Conservation (phyloP, 2,113 vertebrate species). For the Stegastes partitus region DNA sequence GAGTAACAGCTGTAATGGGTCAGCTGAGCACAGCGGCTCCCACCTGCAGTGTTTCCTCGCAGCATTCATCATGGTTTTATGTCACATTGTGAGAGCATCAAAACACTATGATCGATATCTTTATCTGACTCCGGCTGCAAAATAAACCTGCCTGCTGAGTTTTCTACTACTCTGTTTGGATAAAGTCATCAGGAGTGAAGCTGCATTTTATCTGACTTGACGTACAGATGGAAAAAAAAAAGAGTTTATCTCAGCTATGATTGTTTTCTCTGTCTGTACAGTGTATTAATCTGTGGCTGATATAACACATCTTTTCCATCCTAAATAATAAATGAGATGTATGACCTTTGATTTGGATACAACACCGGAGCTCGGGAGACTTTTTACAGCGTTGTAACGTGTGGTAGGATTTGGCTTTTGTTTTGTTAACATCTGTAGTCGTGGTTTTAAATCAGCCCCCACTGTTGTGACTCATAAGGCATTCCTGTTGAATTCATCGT, state of each 20-base stretch:
- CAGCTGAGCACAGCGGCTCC: constrained; percentile 14
- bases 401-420: constrained; percentile 52
- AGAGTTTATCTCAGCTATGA: constrained; percentile 20
- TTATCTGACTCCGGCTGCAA: background rate
- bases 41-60: constrained; percentile 1
- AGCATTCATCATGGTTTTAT: constrained; percentile 14
- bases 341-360: constrained; percentile 11
- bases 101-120: background rate
- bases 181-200: constrained; percentile 4
- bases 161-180: constrained; percentile 18
- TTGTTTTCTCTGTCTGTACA: constrained; percentile 2
- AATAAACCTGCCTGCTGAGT: constrained; percentile 5
- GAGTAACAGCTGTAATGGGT: constrained; percentile 30
- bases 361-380: constrained; percentile 8
- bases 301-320: constrained; percentile 6
- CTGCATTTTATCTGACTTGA: background rate
- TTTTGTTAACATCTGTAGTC: constrained; percentile 59
- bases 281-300: constrained; percentile 15
- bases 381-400: constrained; percentile 24
- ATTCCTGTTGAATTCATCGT: constrained; percentile 29
- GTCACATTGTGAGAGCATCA: background rate
- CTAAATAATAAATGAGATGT: constrained; percentile 35
- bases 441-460: constrained; percentile 39
- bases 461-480: constrained; percentile 35
- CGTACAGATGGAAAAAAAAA: constrained; percentile 3